These are phyloP conservation scores for Helicoverpa armigera DNA, from an alignment of 1,140 invertebrate genomes.

Conservation along the genomic window DNA sequence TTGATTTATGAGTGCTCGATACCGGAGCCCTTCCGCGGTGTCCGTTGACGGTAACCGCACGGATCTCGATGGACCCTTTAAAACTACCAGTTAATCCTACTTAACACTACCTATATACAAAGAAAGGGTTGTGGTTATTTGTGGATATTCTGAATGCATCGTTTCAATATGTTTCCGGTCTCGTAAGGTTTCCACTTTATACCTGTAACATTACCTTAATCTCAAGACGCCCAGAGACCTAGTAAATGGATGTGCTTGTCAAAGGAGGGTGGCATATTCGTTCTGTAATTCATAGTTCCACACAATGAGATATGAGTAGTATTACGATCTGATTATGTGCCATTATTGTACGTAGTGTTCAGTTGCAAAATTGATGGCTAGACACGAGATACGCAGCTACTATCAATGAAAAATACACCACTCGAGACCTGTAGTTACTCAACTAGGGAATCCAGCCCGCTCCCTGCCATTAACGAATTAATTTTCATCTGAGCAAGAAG, in stretches of 20 bases:
- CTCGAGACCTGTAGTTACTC: slow-evolving; percentile 26
- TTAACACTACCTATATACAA: slow-evolving; percentile 12
- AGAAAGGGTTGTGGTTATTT: slow-evolving; percentile 43
- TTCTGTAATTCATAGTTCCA: slow-evolving; percentile 28
- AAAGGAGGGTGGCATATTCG: slow-evolving; percentile 18
- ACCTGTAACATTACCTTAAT: slow-evolving; percentile 26
- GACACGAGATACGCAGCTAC: slow-evolving; percentile 38
- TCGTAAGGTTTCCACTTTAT: slow-evolving; percentile 46
- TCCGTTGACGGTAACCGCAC: slow-evolving; percentile 76
- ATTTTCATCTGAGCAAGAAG: slow-evolving; percentile 39
- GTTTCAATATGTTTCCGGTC: slow-evolving; percentile 11
- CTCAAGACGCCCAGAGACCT: background rate
- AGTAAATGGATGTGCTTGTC: slow-evolving; percentile 27
- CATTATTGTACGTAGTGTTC: slow-evolving; percentile 25
- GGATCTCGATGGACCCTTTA: slow-evolving; percentile 68
- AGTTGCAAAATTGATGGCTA: slow-evolving; percentile 44
- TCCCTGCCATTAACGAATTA: slow-evolving; percentile 48
- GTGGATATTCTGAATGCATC: background rate
- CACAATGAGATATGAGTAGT: slow-evolving; percentile 18
- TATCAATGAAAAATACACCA: slow-evolving; percentile 46
- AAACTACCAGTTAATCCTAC: slow-evolving; percentile 58
- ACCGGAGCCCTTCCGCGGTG: slow-evolving; percentile 79
- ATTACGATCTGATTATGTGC: slow-evolving; percentile 43
- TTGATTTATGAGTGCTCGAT: slow-evolving; percentile 79
- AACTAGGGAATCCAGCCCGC: slow-evolving; percentile 20